These are phyloP conservation scores for Oreotrochilus melanogaster DNA, from an alignment of 2,113 vertebrate genomes.

Conservation along the genomic window DNA sequence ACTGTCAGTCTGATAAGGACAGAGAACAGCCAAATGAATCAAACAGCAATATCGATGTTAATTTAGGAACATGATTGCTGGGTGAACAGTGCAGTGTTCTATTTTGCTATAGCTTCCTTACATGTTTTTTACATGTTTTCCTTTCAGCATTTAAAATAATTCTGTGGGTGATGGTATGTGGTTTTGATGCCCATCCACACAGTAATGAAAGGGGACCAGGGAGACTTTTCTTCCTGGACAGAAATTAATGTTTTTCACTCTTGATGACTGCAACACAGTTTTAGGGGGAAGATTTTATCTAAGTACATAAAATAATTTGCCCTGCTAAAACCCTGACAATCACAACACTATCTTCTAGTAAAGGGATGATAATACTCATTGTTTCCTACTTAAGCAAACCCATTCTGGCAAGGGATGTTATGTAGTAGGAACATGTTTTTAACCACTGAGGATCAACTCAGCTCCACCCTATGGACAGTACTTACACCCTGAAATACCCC, in stretches of 20 bases:
- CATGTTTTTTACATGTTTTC: not conserved
- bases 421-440: not conserved
- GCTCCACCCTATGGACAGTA: not conserved
- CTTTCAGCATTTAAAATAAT: not conserved
- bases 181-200: not conserved
- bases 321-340: not conserved
- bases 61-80: not conserved
- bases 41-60: not conserved
- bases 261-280: not conserved
- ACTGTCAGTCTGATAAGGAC: not conserved
- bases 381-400: not conserved
- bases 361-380: not conserved
- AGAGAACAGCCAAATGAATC: not conserved
- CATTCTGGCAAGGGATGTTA: not conserved
- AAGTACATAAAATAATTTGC: not conserved
- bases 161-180: not conserved
- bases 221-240: not conserved
- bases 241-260: not conserved
- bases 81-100: conserved; percentile 9
- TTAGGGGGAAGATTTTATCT: not conserved
- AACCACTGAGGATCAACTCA: not conserved
- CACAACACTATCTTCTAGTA: not conserved
- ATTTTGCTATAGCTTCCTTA: conserved; percentile 11
- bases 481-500: not conserved
- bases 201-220: not conserved